Evolutionary conservation across 2,113 vertebrate species (phyloP), one percentile per base, ranked within the genome.

Genomic region (Periophthalmodon schlosseri): DNA sequence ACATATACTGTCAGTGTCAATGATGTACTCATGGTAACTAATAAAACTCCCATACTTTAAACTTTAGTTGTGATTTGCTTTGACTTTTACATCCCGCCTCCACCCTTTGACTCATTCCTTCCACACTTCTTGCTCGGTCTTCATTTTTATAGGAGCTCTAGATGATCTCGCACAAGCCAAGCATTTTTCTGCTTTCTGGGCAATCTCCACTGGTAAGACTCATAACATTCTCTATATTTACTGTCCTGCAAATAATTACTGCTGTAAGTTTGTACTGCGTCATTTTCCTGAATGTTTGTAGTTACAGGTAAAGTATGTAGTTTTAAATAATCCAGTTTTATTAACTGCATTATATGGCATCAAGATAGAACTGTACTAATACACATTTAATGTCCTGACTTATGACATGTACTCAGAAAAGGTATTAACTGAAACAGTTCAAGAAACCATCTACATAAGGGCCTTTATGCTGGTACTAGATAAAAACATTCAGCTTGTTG

Each of bases 41-140:
- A 65, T 65, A 65, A 65, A 65, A n/a, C 5, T n/a, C 20, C 15
- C 3, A 60, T 63, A 34, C 20, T 34, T 7, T 12, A 63, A 23
- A 72, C 33, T 18, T 47, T 60, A 12, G 15, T 23, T 16, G 52
- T 13, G 52, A 50, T 52, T 71, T 74, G 16, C 6, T 28, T 20
- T 23, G 13, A 60, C 23, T 10, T 52, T 47, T 14, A 12, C 18
- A 21, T 67, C 61, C 70, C 15, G 50, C 61, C 24, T 44, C 58
- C 64, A 57, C 49, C 58, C 68, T 33, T 24, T 82, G 81, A 84
- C 20, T 79, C 81, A 81, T 78, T 49, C n/a, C 68, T 73, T 73
- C 54, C 57, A 28, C 4, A 28, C 12, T 28, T 28, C 57, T 60
- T 54, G 52, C 78, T 33, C 21, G 34, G 20, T 34, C n/a, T 61